Evolutionary conservation across 2,797 vertebrate genomes (phyloP).

Genomic region (Sebastes minor): DNA sequence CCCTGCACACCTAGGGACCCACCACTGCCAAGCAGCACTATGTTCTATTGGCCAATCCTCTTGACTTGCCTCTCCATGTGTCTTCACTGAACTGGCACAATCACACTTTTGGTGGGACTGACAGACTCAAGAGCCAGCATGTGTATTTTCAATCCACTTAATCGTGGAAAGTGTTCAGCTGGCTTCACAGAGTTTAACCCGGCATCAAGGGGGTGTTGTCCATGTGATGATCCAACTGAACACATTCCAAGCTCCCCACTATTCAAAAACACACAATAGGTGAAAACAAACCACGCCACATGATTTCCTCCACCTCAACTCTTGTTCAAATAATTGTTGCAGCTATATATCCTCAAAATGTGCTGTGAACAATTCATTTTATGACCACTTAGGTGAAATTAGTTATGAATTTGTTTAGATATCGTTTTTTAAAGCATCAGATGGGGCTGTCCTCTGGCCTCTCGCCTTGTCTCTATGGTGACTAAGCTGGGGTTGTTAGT

Average conservation of each 20-base stretch:
- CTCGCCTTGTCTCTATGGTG: constrained; percentile 8
- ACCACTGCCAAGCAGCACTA: constrained; percentile 43
- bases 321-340: constrained; percentile 30
- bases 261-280: constrained; percentile 9
- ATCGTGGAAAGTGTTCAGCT: constrained; percentile 69
- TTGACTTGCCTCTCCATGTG: constrained; percentile 62
- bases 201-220: constrained; percentile 32
- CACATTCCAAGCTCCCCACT: constrained; percentile 45
- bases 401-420: constrained; percentile 36
- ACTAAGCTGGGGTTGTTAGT: constrained; percentile 45
- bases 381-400: constrained; percentile 16
- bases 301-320: constrained; percentile 21
- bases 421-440: constrained; percentile 15
- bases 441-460: background rate
- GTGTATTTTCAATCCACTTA: constrained; percentile 61
- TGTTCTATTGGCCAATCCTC: constrained; percentile 59
- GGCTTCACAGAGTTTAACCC: constrained; percentile 64
- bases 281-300: constrained; percentile 5
- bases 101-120: constrained; percentile 34
- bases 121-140: constrained; percentile 51
- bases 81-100: constrained; percentile 42
- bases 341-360: constrained; percentile 6
- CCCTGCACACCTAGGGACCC: constrained; percentile 48
- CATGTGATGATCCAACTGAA: constrained; percentile 64
- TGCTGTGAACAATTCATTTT: constrained; percentile 28